Evolutionary conservation across 2,797 vertebrate genomes (phyloP).

Genomic region (Gorsachius magnificus): DNA sequence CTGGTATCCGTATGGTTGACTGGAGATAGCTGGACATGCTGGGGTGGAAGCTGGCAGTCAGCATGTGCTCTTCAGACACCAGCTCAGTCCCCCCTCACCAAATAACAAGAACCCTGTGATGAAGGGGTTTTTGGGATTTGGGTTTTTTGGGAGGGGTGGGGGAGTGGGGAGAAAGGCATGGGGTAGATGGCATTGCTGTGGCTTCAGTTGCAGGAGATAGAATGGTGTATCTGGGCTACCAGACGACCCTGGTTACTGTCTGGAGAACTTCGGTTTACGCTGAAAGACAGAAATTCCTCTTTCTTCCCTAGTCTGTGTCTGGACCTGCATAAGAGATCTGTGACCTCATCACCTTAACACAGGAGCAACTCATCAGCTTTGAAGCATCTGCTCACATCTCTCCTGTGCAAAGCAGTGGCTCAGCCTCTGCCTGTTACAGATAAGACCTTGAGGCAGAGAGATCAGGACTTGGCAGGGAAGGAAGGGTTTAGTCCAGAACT

Average conservation of each 20-base stretch:
- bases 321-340: not conserved
- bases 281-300: not conserved
- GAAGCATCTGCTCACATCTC: not conserved
- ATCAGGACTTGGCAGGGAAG: not conserved
- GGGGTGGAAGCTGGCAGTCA: not conserved
- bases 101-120: not conserved
- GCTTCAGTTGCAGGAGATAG: not conserved
- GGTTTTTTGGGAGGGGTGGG: fast-evolving
- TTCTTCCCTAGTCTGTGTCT: not conserved
- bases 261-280: not conserved
- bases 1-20: not conserved
- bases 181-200: not conserved
- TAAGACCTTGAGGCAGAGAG: not conserved
- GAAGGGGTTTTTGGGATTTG: not conserved
- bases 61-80: not conserved
- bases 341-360: not conserved
- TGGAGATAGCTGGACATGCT: not conserved
- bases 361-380: not conserved
- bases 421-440: not conserved
- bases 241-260: not conserved
- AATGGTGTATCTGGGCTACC: not conserved
- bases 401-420: not conserved
- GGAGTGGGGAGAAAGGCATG: fast-evolving
- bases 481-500: not conserved
- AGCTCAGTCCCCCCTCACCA: not conserved